Conservation (phyloP, 1,140 invertebrate genomes). For the Archegozetes longisetosus region DNA sequence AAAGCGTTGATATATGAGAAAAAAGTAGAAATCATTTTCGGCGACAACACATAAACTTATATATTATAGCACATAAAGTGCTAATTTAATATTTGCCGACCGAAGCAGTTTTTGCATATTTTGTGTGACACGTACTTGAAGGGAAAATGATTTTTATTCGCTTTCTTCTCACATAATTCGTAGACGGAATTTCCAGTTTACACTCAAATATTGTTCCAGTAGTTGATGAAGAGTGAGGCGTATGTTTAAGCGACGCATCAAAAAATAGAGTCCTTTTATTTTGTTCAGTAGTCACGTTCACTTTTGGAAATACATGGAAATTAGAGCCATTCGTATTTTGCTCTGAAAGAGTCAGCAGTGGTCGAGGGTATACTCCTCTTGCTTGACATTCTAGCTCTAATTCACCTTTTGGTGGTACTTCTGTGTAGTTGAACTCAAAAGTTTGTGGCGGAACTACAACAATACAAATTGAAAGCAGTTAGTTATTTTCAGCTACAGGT, state of each 20-base stretch:
- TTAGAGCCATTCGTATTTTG: not conserved
- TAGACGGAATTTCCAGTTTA: constrained; percentile 6
- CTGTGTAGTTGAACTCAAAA: constrained; percentile 10
- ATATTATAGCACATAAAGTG: too few relatives aligned
- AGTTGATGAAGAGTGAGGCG: not conserved
- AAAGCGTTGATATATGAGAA: too few relatives aligned
- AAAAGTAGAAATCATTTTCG: too few relatives aligned
- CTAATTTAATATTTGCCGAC: too few relatives aligned
- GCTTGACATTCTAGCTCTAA: constrained; percentile 8
- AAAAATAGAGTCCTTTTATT: not conserved
- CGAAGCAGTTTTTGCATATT: too few relatives aligned
- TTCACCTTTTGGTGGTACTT: not conserved
- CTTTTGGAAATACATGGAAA: not conserved
- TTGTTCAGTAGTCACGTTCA: constrained; percentile 2
- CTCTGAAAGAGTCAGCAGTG: not conserved
- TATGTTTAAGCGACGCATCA: not conserved
- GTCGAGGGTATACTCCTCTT: constrained; percentile 4
- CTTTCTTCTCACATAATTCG: constrained; percentile 3
- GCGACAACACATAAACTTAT: too few relatives aligned
- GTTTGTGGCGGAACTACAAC: constrained; percentile 9
- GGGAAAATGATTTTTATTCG: constrained; percentile 15
- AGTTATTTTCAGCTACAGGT: not conserved
- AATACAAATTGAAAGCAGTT: not conserved
- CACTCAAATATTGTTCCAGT: constrained; percentile 14
- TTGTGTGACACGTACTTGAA: constrained; percentile 15